Percentiles rank a stretch among this genome's conserved stretches.
Evolutionary conservation across 2,113 vertebrate genomes (phyloP).

Genomic region (Platanista minor): DNA sequence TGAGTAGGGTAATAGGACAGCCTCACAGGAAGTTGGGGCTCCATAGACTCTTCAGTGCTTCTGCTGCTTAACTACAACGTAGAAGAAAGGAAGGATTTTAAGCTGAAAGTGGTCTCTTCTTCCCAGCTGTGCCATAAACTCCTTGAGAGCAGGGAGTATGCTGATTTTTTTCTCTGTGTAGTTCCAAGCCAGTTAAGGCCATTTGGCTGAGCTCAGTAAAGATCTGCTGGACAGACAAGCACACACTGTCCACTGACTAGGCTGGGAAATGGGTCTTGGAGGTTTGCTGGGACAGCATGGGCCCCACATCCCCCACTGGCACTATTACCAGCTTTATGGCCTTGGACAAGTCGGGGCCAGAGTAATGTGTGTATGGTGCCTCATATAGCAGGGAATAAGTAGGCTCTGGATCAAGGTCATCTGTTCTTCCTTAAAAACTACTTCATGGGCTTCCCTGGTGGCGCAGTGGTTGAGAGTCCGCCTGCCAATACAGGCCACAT

Average conservation of each 20-base stretch:
- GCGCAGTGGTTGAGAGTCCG: no score
- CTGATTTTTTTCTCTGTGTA: not conserved
- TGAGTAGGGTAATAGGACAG: not conserved
- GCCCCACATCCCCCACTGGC: no score
- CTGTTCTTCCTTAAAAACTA: not conserved
- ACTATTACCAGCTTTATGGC: not conserved
- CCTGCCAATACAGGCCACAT: no score
- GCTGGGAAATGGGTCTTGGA: not conserved
- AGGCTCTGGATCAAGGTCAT: not conserved
- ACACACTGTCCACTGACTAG: not conserved
- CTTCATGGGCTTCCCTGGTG: no score
- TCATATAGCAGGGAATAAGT: not conserved
- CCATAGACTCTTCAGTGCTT: not conserved
- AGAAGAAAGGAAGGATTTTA: not conserved
- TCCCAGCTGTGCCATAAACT: not conserved
- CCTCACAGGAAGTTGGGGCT: not conserved
- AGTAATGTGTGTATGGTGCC: not conserved
- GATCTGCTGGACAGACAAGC: not conserved
- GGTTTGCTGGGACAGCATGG: fast-evolving
- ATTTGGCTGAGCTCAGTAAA: not conserved
- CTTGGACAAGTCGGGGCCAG: not conserved
- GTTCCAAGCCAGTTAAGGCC: not conserved
- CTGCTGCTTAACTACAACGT: not conserved
- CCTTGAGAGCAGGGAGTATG: not conserved
- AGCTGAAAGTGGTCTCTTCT: not conserved